Evolutionary conservation across 2,888 invertebrate species (phyloP), one percentile per base, ranked within the genome.

Genomic region (Lepidocyrtoides sp.): DNA sequence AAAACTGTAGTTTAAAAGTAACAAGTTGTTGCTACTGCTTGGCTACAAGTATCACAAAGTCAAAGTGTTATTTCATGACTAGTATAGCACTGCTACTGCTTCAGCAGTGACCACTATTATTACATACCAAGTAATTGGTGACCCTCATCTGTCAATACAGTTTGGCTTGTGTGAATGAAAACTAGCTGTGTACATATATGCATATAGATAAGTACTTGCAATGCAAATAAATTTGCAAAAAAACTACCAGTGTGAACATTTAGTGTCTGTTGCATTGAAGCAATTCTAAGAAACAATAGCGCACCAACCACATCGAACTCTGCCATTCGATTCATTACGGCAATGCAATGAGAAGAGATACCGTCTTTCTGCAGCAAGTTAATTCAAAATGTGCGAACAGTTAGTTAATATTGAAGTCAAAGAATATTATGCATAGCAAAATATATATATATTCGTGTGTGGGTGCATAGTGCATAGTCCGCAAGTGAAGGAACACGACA

Each of bases 391-490:
- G n/a, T n/a, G 26, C 26, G 75, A 48, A 29, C 69, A 69, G 75
- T 48, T 48, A 10, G 14, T 8, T 29, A 72, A 41, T 14, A 23
- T 14, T 54, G 60, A 36, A 51, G 4, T n/a, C n/a, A n/a, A n/a
- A n/a, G n/a, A n/a, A n/a, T n/a, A n/a, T n/a, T n/a, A n/a, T n/a
- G n/a, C n/a, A n/a, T n/a, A n/a, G n/a, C n/a, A n/a, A n/a, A n/a
- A 14, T 7, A 17, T 51, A 17, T 1, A 51, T 51, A n/a, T n/a
- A 17, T 75, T 14, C 17, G 48, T 75, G 77, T 77, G 77, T 77
- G 77, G 77, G 77, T 77, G 77, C 77, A 77, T 51, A 77, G 77
- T 77, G n/a, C 77, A 57, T 17, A 54, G 8, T 23, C 1, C 57
- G n/a, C 23, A 57, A 36, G 36, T 17, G 17, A 20, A 7, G 20